Evolutionary conservation across 1,140 invertebrate genomes (phyloP).

Genomic region (Papilio polytes): DNA sequence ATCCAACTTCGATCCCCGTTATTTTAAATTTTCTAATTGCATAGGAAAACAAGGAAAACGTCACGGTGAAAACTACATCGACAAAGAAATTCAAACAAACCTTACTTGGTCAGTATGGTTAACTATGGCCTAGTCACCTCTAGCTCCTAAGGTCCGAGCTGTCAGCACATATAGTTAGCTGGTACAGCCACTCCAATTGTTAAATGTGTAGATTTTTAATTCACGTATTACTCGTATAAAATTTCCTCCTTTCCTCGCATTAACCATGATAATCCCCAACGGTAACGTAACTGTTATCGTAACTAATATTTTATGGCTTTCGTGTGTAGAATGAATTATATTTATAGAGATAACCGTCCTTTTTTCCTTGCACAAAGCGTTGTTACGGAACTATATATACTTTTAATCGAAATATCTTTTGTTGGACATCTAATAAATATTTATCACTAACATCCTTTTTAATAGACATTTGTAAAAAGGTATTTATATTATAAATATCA

Average conservation of each 20-base stretch:
- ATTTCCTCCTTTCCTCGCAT: background rate
- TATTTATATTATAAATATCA: too few relatives aligned
- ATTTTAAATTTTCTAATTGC: too few relatives aligned
- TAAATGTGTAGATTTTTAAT: background rate
- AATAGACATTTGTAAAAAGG: too few relatives aligned
- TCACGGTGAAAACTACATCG: too few relatives aligned
- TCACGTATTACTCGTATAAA: constrained; percentile 4
- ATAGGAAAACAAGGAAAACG: too few relatives aligned
- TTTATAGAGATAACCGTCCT: constrained; percentile 15
- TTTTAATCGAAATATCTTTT: background rate
- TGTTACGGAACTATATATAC: background rate
- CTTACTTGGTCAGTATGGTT: too few relatives aligned
- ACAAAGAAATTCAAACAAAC: too few relatives aligned
- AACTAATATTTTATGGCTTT: constrained; percentile 25
- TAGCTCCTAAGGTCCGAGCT: too few relatives aligned
- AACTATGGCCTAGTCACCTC: too few relatives aligned
- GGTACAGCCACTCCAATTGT: too few relatives aligned
- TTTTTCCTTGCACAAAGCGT: background rate
- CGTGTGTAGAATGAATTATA: constrained; percentile 25
- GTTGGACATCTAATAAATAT: background rate
- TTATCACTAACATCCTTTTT: background rate
- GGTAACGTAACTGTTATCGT: constrained; percentile 11
- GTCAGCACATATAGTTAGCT: too few relatives aligned
- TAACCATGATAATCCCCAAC: constrained; percentile 14
- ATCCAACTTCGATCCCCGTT: too few relatives aligned